Percentiles rank a stretch among this genome's conserved stretches.
phyloP scores from a whole-genome alignment of 2,888 invertebrate genomes.

The Amphipyra tragopoginis region DNA sequence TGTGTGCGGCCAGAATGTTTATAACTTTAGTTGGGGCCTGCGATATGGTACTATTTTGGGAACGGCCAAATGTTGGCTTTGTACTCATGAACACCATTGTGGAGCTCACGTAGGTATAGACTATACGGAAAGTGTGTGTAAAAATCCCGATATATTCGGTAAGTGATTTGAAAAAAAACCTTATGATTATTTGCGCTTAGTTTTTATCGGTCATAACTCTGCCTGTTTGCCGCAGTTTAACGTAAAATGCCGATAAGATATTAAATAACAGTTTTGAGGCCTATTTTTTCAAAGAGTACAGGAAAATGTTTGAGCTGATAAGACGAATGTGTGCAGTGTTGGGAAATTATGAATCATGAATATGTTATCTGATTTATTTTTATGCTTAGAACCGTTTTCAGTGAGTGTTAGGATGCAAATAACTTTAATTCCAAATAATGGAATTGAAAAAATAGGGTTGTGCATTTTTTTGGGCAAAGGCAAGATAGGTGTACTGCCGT shows the following conservation, averaged over 20 bases:
- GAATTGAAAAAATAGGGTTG: constrained; percentile 4
- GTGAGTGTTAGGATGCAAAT: constrained; percentile 9
- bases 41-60: constrained; percentile 85
- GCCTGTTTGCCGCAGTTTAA: constrained; percentile 64
- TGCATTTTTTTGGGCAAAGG: constrained; percentile 33
- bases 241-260: constrained; percentile 62
- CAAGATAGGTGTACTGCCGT: constrained; percentile 12
- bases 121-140: constrained; percentile 48
- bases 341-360: constrained; percentile 40
- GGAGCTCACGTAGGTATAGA: constrained; percentile 44
- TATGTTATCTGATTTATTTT: constrained; percentile 8
- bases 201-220: constrained; percentile 77
- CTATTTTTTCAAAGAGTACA: constrained; percentile 54
- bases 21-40: constrained; percentile 87
- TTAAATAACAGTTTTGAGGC: constrained; percentile 56
- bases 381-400: constrained; percentile 5
- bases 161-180: constrained; percentile 54
- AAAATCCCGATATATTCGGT: constrained; percentile 44
- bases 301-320: constrained; percentile 47
- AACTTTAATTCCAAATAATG: neutral
- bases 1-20: constrained; percentile 81
- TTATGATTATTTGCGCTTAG: constrained; percentile 51
- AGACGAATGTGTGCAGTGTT: constrained; percentile 21
- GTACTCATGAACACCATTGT: constrained; percentile 78
- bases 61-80: constrained; percentile 84